These are phyloP conservation scores for Seison nebaliae DNA, from an alignment of 1,140 invertebrate species.

Conservation along the genomic window DNA sequence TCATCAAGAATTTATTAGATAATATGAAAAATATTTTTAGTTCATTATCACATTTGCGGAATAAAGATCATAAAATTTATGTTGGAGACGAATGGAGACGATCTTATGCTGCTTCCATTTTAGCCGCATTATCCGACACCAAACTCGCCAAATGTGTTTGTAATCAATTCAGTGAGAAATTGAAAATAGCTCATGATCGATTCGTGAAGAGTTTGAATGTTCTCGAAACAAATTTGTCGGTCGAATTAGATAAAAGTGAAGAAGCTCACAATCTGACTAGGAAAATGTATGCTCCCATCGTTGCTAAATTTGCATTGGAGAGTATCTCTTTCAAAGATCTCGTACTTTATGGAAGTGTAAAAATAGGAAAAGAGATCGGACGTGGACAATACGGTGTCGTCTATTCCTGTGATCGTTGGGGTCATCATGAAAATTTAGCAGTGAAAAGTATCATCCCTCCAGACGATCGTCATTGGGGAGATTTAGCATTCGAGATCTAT, in stretches of 20 bases:
- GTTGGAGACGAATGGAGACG: no score
- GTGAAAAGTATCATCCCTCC: constrained; percentile 68
- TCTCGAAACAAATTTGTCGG: constrained; percentile 41
- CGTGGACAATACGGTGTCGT: constrained; percentile 74
- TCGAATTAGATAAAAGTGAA: constrained; percentile 49
- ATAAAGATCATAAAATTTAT: no score
- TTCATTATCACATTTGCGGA: no score
- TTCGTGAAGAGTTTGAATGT: constrained; percentile 41
- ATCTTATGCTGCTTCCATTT: background rate
- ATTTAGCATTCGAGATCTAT: constrained; percentile 67
- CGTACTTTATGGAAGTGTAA: constrained; percentile 47
- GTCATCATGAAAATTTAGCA: constrained; percentile 40
- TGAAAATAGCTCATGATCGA: constrained; percentile 40
- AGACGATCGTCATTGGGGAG: constrained; percentile 67
- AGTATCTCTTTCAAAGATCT: constrained; percentile 53
- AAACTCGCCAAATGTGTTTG: constrained; percentile 48
- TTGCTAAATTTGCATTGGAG: constrained; percentile 54
- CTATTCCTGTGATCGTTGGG: constrained; percentile 53
- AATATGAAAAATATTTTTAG: no score
- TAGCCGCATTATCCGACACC: background rate
- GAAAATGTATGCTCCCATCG: constrained; percentile 48
- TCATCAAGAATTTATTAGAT: no score
- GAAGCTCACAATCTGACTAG: constrained; percentile 40
- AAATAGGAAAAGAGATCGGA: constrained; percentile 50
- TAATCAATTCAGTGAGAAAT: constrained; percentile 38